Evolutionary conservation across 2,113 vertebrate genomes (phyloP), one percentile per base, ranked within the genome.

Genomic region (Halcyon senegalensis): DNA sequence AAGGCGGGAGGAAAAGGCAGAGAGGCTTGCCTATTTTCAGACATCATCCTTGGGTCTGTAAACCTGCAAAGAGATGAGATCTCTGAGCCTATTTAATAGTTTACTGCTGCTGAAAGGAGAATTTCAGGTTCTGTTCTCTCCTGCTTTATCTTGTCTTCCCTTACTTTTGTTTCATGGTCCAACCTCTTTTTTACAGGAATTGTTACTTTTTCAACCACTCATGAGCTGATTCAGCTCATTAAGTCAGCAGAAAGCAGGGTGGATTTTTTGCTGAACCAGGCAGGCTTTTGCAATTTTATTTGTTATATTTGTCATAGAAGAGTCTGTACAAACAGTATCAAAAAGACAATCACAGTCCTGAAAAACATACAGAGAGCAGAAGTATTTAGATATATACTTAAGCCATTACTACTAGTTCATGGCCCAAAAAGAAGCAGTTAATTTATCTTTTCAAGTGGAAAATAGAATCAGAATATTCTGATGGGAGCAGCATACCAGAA

Each of bases 201-300:
- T 51, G 20, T 74, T 82, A 56, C 39, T 85, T 94, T 23, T 79
- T 95, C 70, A 66, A 8, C 63, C 12, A 44, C 63, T 88, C 19
- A 48, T 27, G 79, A 90, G 70, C 51, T 60, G 78, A 84, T 91
- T 63, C 48, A 79, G 84, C 62, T 91, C 13, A 0, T 83, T 75
- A 76, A 87, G 43, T 60, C 89, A 90, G 58, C 50, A 86, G 68
- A 96, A 86, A 84, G 28, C 55, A 62, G 50, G 8, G 24, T 85
- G n/a, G 0, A 2, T n/a, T 89, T 75, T 89, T 77, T 81, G 33
- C 92, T 94, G 92, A 94, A 62, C 21, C 17, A 86, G 84, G 50
- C 75, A 90, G 30, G 16, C 24, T 83, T 90, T 92, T 88, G 63
- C 68, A 50, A 35, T 89, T 95, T 92, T 69, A 50, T 56, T 91